Base-by-base conservation (phyloP, 2,113 vertebrate genomes). In the Lamprotornis superbus region DNA sequence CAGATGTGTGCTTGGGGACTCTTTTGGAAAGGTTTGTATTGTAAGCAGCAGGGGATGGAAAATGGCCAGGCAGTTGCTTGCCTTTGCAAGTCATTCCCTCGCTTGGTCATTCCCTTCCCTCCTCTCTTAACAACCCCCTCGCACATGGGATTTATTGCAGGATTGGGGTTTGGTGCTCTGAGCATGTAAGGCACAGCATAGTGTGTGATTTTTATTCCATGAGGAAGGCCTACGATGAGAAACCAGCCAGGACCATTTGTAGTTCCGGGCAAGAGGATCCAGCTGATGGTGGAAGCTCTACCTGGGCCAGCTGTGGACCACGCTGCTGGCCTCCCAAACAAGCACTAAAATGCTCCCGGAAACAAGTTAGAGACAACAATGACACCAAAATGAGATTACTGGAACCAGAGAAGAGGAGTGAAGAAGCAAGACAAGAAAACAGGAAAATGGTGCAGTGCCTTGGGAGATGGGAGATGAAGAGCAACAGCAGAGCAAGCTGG, bases 11-110 rank as follows among this genome's bases (percentile, higher is more conserved):
- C 78, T 83, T 9, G 61, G 92, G 90, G 94, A 84, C 77, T 60
- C 77, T 91, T 92, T 87, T 64, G 94, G 87, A 87, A 76, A 79
- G 53, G 93, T 87, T 6, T 89, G 87, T 53, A 49, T 33, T 4
- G 15, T 56, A 89, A 95, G 93, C 93, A 92, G 95, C 87, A 68
- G 86, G 83, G 56, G n/a, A 89, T 87, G 93, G 94, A 95, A 87
- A 84, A 85, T 0, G 64, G 93, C 94, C 93, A 95, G 56, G 73
- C 80, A 78, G 86, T 31, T 46, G 37, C 70, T 73, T 64, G 92
- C 83, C 88, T 95, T 73, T 74, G 79, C 88, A 87, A 89, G 70
- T 89, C 80, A 70, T 74, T 86, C 92, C 83, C 44, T 53, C 0
- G 0, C 71, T 86, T 60, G 50, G 55, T 95, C 39, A 47, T 64